Percentiles rank a stretch among this genome's conserved stretches.
These are phyloP conservation scores for Antedon mediterranea DNA, from an alignment of 53 echinoderm and acorn worm species.

Conservation along the genomic window DNA sequence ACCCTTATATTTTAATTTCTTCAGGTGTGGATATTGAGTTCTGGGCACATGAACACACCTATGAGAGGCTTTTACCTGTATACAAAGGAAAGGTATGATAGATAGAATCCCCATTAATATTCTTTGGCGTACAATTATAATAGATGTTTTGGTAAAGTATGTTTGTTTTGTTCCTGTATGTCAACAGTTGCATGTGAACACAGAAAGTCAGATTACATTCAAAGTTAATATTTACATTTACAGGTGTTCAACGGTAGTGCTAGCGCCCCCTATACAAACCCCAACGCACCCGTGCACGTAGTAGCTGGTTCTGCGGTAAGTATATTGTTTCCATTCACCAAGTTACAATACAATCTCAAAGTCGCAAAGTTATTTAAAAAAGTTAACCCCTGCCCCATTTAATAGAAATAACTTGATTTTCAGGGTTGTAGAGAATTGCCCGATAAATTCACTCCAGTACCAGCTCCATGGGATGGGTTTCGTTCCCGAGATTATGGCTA, in stretches of 20 bases:
- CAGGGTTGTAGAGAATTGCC: constrained; percentile 57
- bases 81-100: constrained; percentile 30
- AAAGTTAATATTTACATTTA: neutral
- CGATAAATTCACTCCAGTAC: constrained; percentile 12
- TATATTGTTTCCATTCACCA: neutral
- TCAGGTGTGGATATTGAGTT: constrained; percentile 83
- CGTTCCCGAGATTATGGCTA: constrained; percentile 79
- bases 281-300: constrained; percentile 81
- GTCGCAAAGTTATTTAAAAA: no score
- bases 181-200: no score
- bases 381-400: no score
- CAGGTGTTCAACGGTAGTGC: constrained; percentile 78
- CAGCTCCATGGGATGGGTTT: constrained; percentile 61
- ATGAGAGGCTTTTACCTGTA: constrained; percentile 78
- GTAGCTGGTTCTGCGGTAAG: constrained; percentile 88
- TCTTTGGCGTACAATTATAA: no score
- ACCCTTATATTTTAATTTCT: constrained; percentile 4
- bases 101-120: neutral
- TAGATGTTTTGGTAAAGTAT: no score
- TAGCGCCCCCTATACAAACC: constrained; percentile 77
- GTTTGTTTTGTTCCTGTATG: no score
- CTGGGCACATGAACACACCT: constrained; percentile 79
- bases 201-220: no score
- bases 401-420: neutral
- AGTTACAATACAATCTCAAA: no score